A percentile compares a stretch with the other conserved stretches of the same genome.
These are phyloP conservation scores for Channallabes apus DNA, from an alignment of 2,797 vertebrate species.

Conservation along the genomic window DNA sequence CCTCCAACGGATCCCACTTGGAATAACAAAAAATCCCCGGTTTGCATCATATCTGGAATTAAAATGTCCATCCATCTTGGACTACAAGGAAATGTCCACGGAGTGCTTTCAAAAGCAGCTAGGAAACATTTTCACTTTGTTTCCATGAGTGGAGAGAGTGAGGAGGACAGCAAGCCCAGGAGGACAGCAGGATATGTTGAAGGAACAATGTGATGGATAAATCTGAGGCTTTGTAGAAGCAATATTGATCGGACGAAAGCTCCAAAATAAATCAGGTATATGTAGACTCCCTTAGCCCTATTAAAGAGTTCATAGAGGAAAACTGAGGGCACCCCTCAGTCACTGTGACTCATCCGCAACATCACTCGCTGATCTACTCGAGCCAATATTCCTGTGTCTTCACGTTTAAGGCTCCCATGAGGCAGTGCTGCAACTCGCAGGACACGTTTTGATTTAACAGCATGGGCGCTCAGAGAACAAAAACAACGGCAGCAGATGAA, in stretches of 20 bases:
- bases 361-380: conserved; percentile 5
- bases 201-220: conserved; percentile 66
- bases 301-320: conserved; percentile 37
- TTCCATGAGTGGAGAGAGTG: not conserved
- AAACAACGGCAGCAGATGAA: not conserved
- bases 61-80: not conserved
- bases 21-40: conserved; percentile 24
- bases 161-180: conserved; percentile 20
- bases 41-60: conserved; percentile 32
- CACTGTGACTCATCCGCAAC: conserved; percentile 35
- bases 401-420: conserved; percentile 23
- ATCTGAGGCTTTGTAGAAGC: conserved; percentile 70
- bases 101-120: not conserved
- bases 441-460: conserved; percentile 17
- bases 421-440: not conserved
- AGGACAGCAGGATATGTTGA: conserved; percentile 60
- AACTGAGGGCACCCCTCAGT: conserved; percentile 27
- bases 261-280: conserved; percentile 70
- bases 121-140: conserved; percentile 12
- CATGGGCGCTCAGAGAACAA: not conserved
- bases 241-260: conserved; percentile 72
- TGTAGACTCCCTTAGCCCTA: conserved; percentile 42
- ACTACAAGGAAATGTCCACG: not conserved
- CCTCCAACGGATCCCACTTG: conserved; percentile 8
- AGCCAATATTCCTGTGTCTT: not conserved